Conservation (phyloP, 2,888 invertebrate species). For the Diarsia dahlii region DNA sequence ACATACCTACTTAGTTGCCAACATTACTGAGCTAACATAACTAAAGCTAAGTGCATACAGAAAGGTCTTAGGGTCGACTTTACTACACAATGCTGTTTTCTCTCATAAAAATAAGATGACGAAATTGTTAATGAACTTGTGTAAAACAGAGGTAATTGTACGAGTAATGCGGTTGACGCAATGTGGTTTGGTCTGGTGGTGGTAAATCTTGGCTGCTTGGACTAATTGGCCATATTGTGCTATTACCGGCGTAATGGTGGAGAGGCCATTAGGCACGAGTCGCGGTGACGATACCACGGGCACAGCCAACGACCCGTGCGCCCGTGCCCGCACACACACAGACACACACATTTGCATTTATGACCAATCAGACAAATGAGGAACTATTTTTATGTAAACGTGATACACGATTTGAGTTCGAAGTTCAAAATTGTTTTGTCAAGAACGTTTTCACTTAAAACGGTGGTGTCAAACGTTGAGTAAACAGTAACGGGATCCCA, state of each 20-base stretch:
- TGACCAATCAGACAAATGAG: slow-evolving; percentile 57
- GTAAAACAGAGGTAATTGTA: slow-evolving; percentile 74
- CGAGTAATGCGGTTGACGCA: slow-evolving; percentile 78
- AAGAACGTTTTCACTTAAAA: slow-evolving; percentile 44
- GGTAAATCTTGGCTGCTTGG: slow-evolving; percentile 78
- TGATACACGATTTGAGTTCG: slow-evolving; percentile 55
- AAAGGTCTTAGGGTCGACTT: slow-evolving; percentile 7
- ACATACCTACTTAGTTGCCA: slow-evolving; percentile 16
- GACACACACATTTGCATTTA: slow-evolving; percentile 60
- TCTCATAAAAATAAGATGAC: slow-evolving; percentile 38
- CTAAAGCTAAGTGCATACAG: neutral
- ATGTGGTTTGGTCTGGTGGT: slow-evolving; percentile 74
- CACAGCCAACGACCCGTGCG: slow-evolving; percentile 63
- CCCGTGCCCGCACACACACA: slow-evolving; percentile 36
- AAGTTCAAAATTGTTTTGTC: slow-evolving; percentile 49
- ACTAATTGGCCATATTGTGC: slow-evolving; percentile 84
- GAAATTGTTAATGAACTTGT: slow-evolving; percentile 69
- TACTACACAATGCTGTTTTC: slow-evolving; percentile 4
- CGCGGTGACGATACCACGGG: slow-evolving; percentile 71
- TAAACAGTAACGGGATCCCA: slow-evolving; percentile 45
- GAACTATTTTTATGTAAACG: slow-evolving; percentile 45
- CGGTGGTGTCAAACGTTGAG: slow-evolving; percentile 35
- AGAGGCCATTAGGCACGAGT: slow-evolving; percentile 77
- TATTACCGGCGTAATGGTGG: slow-evolving; percentile 74
- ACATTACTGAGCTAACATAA: slow-evolving; percentile 7